Percentiles rank a stretch among this genome's conserved stretches.
Evolutionary conservation across 2,113 vertebrate species (phyloP).

Genomic region (Puffinus mauretanicus): DNA sequence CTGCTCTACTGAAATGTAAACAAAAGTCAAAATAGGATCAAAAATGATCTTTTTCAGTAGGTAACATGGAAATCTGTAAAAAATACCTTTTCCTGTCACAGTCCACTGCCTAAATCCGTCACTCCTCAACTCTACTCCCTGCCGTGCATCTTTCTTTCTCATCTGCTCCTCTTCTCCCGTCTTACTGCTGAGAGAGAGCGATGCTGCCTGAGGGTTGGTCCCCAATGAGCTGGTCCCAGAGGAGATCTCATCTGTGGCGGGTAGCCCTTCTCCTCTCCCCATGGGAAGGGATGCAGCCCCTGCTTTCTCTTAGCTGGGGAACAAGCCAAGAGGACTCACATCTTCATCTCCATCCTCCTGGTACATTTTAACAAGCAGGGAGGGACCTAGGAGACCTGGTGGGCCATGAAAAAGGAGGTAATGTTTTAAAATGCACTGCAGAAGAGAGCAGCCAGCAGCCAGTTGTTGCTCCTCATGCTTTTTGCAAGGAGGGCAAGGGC

Average conservation of each 20-base stretch:
- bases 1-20: not conserved
- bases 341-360: not conserved
- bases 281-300: not conserved
- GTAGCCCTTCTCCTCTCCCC: not conserved
- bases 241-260: not conserved
- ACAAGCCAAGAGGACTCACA: not conserved
- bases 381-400: not conserved
- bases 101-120: not conserved
- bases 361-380: not conserved
- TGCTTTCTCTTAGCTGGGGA: not conserved
- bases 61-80: not conserved
- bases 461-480: not conserved
- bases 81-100: not conserved
- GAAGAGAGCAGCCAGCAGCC: not conserved
- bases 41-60: not conserved
- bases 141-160: not conserved
- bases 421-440: not conserved
- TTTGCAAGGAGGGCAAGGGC: not conserved
- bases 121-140: not conserved
- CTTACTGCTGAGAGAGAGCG: not conserved
- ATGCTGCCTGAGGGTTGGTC: not conserved
- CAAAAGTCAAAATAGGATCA: not conserved
- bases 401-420: not conserved
- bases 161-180: not conserved
- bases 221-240: not conserved